Evolutionary conservation across 1,140 invertebrate genomes (phyloP).

Genomic region (Mylabris phalerata): DNA sequence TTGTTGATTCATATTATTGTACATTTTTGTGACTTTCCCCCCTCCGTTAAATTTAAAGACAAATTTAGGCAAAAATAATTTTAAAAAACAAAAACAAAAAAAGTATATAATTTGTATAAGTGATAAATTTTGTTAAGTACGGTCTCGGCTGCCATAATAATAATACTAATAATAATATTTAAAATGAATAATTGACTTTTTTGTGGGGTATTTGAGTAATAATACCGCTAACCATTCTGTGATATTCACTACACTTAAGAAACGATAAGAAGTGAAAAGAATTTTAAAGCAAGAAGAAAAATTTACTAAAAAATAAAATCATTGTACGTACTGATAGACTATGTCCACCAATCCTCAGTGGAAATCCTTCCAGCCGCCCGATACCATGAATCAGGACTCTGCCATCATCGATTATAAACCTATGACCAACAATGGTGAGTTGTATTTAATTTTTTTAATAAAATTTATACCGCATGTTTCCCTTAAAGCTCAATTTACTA

Average conservation of each 20-base stretch:
- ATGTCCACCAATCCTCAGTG: conserved; percentile 87
- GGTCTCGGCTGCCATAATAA: conserved; percentile 34
- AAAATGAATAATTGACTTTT: conserved; percentile 21
- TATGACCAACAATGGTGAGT: conserved; percentile 50
- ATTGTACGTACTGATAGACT: conserved; percentile 39
- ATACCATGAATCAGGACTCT: conserved; percentile 60
- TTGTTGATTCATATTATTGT: conserved; percentile 23
- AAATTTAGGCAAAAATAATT: not conserved
- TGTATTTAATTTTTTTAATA: conserved; percentile 1
- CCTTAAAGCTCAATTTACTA: too few species aligned
- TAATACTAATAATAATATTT: conserved; percentile 19
- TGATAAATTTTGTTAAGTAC: conserved; percentile 24
- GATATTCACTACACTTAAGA: conserved; percentile 47
- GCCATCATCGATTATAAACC: conserved; percentile 66
- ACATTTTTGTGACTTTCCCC: conserved; percentile 2
- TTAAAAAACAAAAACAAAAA: not conserved
- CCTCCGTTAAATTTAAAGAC: not conserved
- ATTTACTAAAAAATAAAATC: conserved; percentile 15
- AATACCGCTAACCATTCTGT: conserved; percentile 44
- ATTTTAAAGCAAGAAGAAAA: conserved; percentile 21
- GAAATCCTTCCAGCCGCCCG: conserved; percentile 84
- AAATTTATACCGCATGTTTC: too few species aligned
- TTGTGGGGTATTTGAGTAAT: conserved; percentile 34
- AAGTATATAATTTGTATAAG: conserved; percentile 11
- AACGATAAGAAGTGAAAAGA: conserved; percentile 34